phyloP scores from a whole-genome alignment of 2,888 invertebrate genomes.

The Parnassius glacialis region DNA sequence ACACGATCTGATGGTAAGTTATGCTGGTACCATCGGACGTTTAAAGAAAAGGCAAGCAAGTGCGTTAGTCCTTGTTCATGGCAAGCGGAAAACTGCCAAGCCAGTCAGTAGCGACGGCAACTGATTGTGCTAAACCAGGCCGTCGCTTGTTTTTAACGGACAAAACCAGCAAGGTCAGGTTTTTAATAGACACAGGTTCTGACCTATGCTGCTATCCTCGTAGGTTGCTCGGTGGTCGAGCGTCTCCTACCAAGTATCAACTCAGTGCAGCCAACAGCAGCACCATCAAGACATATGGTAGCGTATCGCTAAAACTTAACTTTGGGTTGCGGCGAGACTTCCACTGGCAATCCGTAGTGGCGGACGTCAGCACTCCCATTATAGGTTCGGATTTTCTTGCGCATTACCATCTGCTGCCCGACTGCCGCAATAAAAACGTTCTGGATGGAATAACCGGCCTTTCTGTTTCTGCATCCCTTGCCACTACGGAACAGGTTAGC shows the following conservation, averaged over 20 bases:
- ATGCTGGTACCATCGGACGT: not conserved
- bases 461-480: slow-evolving; percentile 8
- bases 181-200: slow-evolving; percentile 30
- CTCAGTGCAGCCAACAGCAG: slow-evolving; percentile 29
- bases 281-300: slow-evolving; percentile 28
- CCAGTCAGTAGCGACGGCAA: slow-evolving; percentile 29
- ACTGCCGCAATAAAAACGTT: slow-evolving; percentile 18
- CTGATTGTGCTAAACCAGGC: slow-evolving; percentile 22
- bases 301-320: slow-evolving; percentile 20
- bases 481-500: slow-evolving; percentile 11
- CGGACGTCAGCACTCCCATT: slow-evolving; percentile 27
- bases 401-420: slow-evolving; percentile 27
- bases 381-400: slow-evolving; percentile 28
- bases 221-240: not conserved
- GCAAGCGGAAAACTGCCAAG: slow-evolving; percentile 25
- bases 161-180: slow-evolving; percentile 4
- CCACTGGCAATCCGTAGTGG: slow-evolving; percentile 25
- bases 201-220: slow-evolving; percentile 27
- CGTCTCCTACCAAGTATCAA: slow-evolving; percentile 18
- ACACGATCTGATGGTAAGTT: slow-evolving; percentile 2
- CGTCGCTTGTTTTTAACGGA: slow-evolving; percentile 30
- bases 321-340: slow-evolving; percentile 25
- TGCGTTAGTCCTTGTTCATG: slow-evolving; percentile 25
- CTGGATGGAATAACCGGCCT: slow-evolving; percentile 25
- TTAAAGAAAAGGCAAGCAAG: slow-evolving; percentile 13